Evolutionary conservation across 2,797 vertebrate species (phyloP).

Genomic region (Phrynocephalus vlangalii): DNA sequence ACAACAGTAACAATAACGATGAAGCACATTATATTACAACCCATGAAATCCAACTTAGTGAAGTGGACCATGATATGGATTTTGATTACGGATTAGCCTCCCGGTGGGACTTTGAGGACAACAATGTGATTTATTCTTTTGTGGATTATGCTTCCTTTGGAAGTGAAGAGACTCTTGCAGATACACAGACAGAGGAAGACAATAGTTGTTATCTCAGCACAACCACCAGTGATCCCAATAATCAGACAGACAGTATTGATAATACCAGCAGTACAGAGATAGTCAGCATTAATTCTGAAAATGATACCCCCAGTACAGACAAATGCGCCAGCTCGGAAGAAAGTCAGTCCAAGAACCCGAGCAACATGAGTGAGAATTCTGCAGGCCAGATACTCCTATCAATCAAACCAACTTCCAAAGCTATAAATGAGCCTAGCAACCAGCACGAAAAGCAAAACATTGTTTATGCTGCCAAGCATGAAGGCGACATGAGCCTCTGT

Average conservation of each 20-base stretch:
- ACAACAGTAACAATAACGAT: constrained; percentile 67
- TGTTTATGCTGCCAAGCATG: constrained; percentile 80
- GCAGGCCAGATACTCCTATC: constrained; percentile 88
- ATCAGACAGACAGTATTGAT: constrained; percentile 65
- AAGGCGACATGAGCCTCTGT: constrained; percentile 87
- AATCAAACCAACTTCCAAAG: constrained; percentile 87
- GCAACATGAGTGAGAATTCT: constrained; percentile 68
- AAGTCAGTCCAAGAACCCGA: constrained; percentile 75
- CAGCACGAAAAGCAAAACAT: constrained; percentile 79
- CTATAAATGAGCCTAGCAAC: constrained; percentile 85
- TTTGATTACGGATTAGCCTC: constrained; percentile 86
- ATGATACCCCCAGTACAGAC: constrained; percentile 76
- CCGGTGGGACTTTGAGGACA: constrained; percentile 92
- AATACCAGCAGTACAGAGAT: constrained; percentile 79
- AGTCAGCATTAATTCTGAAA: constrained; percentile 85
- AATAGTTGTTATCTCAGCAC: constrained; percentile 70
- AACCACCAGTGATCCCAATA: constrained; percentile 71
- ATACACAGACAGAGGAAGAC: constrained; percentile 68
- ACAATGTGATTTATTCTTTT: constrained; percentile 94
- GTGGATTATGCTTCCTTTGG: constrained; percentile 95
- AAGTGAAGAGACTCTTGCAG: constrained; percentile 85
- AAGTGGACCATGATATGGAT: constrained; percentile 94
- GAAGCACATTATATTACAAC: constrained; percentile 97
- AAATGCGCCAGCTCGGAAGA: constrained; percentile 68
- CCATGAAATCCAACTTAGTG: constrained; percentile 96